Evolutionary conservation across 2,888 invertebrate genomes (phyloP).

Genomic region (Notodonta dromedarius): DNA sequence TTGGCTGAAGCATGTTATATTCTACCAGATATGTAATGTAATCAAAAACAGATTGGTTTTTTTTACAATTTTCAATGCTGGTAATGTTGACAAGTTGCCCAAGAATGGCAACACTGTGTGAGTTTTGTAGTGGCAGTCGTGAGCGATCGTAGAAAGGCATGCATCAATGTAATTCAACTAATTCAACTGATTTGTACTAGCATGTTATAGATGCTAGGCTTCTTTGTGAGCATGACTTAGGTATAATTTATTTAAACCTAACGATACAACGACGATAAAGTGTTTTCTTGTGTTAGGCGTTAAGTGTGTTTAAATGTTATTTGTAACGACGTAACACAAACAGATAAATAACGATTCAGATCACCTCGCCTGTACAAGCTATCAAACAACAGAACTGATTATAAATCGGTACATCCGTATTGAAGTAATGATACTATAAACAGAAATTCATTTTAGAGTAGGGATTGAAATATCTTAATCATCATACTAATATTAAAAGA

Average conservation of each 20-base stretch:
- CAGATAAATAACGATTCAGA: no score
- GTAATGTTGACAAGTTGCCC: background rate
- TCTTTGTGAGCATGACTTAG: constrained; percentile 56
- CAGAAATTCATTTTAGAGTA: no score
- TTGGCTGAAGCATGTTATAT: background rate
- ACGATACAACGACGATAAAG: no score
- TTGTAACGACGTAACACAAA: no score
- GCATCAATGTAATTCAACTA: constrained; percentile 52
- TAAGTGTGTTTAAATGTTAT: no score
- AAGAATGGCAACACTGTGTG: constrained; percentile 12
- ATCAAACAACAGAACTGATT: no score
- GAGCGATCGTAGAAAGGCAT: constrained; percentile 52
- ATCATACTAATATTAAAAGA: no score
- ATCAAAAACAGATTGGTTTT: background rate
- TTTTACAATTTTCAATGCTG: background rate
- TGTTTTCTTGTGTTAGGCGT: no score
- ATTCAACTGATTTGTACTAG: constrained; percentile 44
- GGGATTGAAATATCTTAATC: no score
- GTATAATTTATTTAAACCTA: background rate
- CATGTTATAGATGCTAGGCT: constrained; percentile 55
- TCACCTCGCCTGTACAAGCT: no score
- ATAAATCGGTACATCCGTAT: no score
- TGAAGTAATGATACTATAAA: no score
- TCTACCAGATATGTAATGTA: background rate
- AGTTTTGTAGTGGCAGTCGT: constrained; percentile 43